Evolutionary conservation across 2,797 vertebrate species (phyloP).

Genomic region (Pelobates cultripes): DNA sequence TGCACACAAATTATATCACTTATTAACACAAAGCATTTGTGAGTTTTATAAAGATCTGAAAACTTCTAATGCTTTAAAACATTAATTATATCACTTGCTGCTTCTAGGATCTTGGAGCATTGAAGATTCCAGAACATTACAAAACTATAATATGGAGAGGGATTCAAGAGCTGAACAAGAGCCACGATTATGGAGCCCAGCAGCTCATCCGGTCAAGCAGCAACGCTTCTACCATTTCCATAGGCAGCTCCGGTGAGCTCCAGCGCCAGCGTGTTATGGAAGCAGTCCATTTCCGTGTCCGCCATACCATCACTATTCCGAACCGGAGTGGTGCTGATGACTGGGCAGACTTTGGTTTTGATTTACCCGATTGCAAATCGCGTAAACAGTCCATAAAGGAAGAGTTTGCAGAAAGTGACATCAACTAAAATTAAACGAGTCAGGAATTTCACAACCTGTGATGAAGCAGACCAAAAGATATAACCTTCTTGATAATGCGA

Average conservation of each 20-base stretch:
- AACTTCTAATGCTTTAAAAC: no score
- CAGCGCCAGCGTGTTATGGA: slow-evolving; percentile 98
- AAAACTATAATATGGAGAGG: slow-evolving; percentile 92
- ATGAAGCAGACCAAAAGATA: slow-evolving; percentile 21
- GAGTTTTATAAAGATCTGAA: no score
- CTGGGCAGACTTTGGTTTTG: slow-evolving; percentile 97
- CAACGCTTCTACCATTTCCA: slow-evolving; percentile 86
- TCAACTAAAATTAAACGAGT: slow-evolving; percentile 75
- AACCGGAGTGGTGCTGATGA: slow-evolving; percentile 85
- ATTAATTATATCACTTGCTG: neutral
- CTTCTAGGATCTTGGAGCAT: slow-evolving; percentile 86
- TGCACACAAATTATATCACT: no score
- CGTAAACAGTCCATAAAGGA: slow-evolving; percentile 94
- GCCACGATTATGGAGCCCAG: slow-evolving; percentile 85
- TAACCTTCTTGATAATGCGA: slow-evolving; percentile 5
- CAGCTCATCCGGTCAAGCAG: slow-evolving; percentile 91
- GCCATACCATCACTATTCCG: slow-evolving; percentile 98
- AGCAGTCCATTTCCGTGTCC: slow-evolving; percentile 95
- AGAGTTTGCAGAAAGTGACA: slow-evolving; percentile 88
- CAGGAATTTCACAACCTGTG: neutral
- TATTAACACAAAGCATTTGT: no score
- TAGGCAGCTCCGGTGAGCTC: slow-evolving; percentile 86
- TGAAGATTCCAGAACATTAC: slow-evolving; percentile 97
- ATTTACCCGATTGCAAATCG: slow-evolving; percentile 94
- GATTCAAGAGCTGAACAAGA: slow-evolving; percentile 94